Percentiles rank a stretch among this genome's conserved stretches.
phyloP scores from a whole-genome alignment of 1,140 invertebrate species.

The Bradynema listronoti region DNA sequence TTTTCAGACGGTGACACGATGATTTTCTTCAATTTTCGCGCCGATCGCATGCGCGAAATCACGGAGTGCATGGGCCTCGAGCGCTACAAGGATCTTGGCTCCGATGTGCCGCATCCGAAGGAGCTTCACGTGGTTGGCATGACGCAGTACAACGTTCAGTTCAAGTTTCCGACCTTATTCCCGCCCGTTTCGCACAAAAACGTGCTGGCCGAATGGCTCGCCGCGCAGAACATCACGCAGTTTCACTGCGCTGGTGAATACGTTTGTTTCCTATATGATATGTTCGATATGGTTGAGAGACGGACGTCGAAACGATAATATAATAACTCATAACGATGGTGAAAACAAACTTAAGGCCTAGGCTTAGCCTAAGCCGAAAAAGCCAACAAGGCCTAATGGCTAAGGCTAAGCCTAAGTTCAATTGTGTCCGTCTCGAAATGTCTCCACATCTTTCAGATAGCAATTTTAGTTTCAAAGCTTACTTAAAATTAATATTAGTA shows the following conservation, averaged over 20 bases:
- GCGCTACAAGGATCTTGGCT: slow-evolving; percentile 57
- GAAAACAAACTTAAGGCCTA: too few species aligned
- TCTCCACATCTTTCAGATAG: too few species aligned
- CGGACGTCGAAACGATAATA: too few species aligned
- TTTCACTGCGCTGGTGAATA: slow-evolving; percentile 60
- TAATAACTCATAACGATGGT: too few species aligned
- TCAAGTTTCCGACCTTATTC: slow-evolving; percentile 59
- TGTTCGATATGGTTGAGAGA: too few species aligned
- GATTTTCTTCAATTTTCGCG: slow-evolving; percentile 61
- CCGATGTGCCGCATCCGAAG: slow-evolving; percentile 52
- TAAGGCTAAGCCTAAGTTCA: too few species aligned
- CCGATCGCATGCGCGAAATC: slow-evolving; percentile 62
- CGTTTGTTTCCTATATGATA: not conserved
- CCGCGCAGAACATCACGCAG: slow-evolving; percentile 56
- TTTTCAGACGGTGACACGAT: slow-evolving; percentile 60
- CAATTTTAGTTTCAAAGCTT: too few species aligned
- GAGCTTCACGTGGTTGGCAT: slow-evolving; percentile 54
- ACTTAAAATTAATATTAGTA: too few species aligned
- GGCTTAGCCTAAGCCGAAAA: too few species aligned
- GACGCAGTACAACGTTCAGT: slow-evolving; percentile 61
- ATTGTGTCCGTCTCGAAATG: too few species aligned
- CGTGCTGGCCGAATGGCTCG: slow-evolving; percentile 61
- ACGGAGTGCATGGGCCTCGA: slow-evolving; percentile 59
- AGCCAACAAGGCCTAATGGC: too few species aligned
- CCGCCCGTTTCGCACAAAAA: slow-evolving; percentile 59